Percentiles rank a stretch among this genome's conserved stretches.
These are phyloP conservation scores for Pterois miles DNA, from an alignment of 2,797 vertebrate genomes.

Conservation along the genomic window DNA sequence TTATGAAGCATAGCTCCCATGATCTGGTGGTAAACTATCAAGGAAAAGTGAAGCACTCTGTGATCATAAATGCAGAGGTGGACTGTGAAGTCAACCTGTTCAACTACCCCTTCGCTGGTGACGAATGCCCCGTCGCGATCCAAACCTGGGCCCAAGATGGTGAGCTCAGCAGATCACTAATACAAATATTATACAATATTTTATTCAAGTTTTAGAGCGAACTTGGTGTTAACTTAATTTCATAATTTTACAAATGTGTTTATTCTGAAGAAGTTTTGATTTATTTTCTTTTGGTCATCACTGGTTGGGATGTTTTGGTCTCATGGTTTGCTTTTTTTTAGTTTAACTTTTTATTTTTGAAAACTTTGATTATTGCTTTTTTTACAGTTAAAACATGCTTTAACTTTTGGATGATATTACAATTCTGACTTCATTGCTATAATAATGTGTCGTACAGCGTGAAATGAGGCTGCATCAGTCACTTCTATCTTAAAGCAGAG, in stretches of 20 bases:
- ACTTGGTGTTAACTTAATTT: background rate
- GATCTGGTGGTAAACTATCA: conserved; percentile 71
- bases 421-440: background rate
- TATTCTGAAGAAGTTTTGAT: background rate
- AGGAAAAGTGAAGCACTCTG: conserved; percentile 61
- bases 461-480: background rate
- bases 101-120: conserved; percentile 78
- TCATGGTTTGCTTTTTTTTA: too few species aligned
- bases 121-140: conserved; percentile 75
- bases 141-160: conserved; percentile 63
- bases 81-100: conserved; percentile 81
- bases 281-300: background rate
- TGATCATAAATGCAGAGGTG: conserved; percentile 67
- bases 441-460: background rate
- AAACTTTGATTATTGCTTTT: too few species aligned
- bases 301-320: background rate
- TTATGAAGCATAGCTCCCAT: conserved; percentile 36
- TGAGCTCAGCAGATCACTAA: conserved; percentile 32
- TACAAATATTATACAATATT: background rate
- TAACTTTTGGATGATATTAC: background rate
- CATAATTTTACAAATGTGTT: background rate
- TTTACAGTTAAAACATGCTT: background rate
- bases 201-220: background rate
- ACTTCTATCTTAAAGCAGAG: background rate
- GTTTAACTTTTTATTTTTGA: background rate